Evolutionary conservation across 2,797 vertebrate genomes (phyloP).

Genomic region (Esox lucius): DNA sequence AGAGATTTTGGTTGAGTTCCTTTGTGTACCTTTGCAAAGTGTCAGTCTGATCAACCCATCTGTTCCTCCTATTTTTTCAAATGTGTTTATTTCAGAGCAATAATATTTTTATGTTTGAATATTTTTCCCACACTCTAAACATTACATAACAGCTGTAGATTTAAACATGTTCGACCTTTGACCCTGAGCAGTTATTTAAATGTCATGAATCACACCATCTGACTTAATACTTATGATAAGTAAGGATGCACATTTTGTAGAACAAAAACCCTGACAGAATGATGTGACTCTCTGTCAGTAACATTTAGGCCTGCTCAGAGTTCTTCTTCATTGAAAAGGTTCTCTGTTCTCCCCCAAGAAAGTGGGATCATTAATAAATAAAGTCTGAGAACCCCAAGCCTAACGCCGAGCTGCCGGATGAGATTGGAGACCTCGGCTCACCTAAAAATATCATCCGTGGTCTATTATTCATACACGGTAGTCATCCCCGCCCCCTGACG

Average conservation of each 20-base stretch:
- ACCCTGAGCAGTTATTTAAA: conserved; percentile 19
- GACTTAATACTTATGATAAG: conserved; percentile 27
- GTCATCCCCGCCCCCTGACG: background rate
- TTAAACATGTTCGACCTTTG: conserved; percentile 3
- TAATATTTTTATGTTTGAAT: conserved; percentile 30
- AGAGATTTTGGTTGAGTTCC: conserved; percentile 18
- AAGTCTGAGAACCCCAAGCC: background rate
- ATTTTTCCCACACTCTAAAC: conserved; percentile 38
- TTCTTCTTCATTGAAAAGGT: conserved; percentile 30
- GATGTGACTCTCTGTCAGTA: too few species aligned
- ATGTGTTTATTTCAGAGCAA: conserved; percentile 33
- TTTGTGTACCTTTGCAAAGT: conserved; percentile 17
- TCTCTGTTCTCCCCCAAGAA: too few species aligned
- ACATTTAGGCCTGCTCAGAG: conserved; percentile 13
- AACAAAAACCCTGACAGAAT: conserved; percentile 34
- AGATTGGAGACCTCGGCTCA: background rate
- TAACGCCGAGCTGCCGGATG: background rate
- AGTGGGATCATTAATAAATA: background rate
- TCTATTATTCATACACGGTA: background rate
- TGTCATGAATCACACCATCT: conserved; percentile 32
- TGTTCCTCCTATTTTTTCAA: background rate
- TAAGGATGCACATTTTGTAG: conserved; percentile 19
- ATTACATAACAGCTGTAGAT: conserved; percentile 18
- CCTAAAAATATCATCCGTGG: background rate
- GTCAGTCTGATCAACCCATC: background rate